Percentiles rank a stretch among this genome's conserved stretches.
These are phyloP conservation scores for Drosophila elegans DNA, from an alignment of 1,140 invertebrate species.

Conservation along the genomic window DNA sequence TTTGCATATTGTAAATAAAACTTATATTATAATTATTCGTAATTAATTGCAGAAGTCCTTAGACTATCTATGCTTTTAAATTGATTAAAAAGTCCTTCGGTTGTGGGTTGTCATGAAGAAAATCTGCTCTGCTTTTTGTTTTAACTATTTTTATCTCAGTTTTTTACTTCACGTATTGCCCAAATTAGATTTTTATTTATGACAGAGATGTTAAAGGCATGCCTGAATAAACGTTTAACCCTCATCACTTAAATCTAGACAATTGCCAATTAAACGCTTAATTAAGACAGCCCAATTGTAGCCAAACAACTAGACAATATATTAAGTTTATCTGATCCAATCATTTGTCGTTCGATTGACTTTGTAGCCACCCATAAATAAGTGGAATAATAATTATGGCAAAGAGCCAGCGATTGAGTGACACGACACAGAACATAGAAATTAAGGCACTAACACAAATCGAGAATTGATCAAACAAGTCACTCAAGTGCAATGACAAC, in stretches of 20 bases:
- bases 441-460: slow-evolving; percentile 51
- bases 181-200: too few relatives aligned
- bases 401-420: slow-evolving; percentile 44
- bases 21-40: too few relatives aligned
- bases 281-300: slow-evolving; percentile 13
- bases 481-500: slow-evolving; percentile 78
- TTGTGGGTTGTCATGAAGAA: too few relatives aligned
- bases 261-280: slow-evolving; percentile 3
- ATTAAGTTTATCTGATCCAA: slow-evolving; percentile 9
- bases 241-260: background rate
- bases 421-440: slow-evolving; percentile 35
- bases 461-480: slow-evolving; percentile 80
- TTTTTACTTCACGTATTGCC: too few relatives aligned
- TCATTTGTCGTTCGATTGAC: slow-evolving; percentile 43
- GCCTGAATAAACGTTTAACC: too few relatives aligned
- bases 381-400: slow-evolving; percentile 47
- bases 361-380: slow-evolving; percentile 21
- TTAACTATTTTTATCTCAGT: background rate
- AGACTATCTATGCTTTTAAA: too few relatives aligned
- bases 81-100: too few relatives aligned
- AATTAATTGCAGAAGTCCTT: too few relatives aligned
- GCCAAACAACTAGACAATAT: background rate
- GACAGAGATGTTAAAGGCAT: background rate
- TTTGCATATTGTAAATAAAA: too few relatives aligned
- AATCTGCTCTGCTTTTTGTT: too few relatives aligned